A percentile compares a stretch with the other conserved stretches of the same genome.
phyloP scores from a whole-genome alignment of 2,797 vertebrate genomes.

The Hydrophis major region DNA sequence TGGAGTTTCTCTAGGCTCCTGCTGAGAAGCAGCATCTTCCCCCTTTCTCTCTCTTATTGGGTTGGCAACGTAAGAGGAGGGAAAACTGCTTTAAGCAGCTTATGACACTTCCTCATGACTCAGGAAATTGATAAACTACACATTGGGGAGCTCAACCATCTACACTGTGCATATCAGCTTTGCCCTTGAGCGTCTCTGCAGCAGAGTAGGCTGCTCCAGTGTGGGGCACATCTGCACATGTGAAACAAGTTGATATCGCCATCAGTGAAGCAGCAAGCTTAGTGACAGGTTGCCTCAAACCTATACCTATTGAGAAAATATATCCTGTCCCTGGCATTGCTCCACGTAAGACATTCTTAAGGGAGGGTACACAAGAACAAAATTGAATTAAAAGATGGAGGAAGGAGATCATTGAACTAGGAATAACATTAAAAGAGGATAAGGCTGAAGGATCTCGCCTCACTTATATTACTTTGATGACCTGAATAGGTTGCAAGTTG shows the following conservation, averaged over 20 bases:
- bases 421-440: neutral
- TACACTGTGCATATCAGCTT: neutral
- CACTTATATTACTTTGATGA: neutral
- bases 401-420: neutral
- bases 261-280: neutral
- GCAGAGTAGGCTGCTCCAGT: neutral
- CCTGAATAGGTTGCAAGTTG: neutral
- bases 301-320: no score
- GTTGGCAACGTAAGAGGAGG: neutral
- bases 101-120: neutral
- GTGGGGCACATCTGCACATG: neutral
- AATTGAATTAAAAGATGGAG: neutral
- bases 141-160: neutral
- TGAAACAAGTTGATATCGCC: neutral
- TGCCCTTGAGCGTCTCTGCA: neutral
- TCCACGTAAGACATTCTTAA: neutral
- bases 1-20: neutral
- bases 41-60: neutral
- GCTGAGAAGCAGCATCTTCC: neutral
- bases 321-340: no score
- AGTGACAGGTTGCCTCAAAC: neutral
- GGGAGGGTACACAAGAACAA: neutral
- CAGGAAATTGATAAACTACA: neutral
- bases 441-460: neutral
- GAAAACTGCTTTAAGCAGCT: neutral